Percentiles rank a stretch among this genome's conserved stretches.
Conservation (phyloP, 2,797 vertebrate genomes). For the Pagetopsis macropterus region DNA sequence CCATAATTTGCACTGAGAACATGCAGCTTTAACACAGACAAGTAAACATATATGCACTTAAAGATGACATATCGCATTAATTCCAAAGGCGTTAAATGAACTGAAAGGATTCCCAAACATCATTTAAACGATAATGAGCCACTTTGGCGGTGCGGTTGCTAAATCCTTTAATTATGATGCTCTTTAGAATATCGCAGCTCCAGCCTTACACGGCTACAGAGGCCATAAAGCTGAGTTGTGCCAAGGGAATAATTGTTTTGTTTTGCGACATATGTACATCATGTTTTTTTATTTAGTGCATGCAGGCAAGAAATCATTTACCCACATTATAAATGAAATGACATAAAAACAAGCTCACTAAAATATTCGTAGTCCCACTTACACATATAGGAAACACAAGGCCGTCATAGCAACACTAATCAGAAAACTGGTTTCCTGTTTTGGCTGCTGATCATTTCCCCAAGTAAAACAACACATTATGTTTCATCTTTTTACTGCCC, state of each 20-base stretch:
- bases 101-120: constrained; percentile 46
- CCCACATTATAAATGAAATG: too few relatives aligned
- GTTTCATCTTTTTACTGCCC: constrained; percentile 22
- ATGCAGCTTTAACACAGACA: constrained; percentile 5
- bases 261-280: not conserved
- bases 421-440: constrained; percentile 27
- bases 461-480: constrained; percentile 13
- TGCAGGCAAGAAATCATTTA: too few relatives aligned
- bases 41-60: constrained; percentile 38
- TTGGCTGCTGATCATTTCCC: not conserved
- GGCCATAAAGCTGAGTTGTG: not conserved
- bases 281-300: too few relatives aligned
- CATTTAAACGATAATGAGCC: constrained; percentile 65
- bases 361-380: not conserved
- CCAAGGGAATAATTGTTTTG: not conserved
- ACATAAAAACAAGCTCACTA: too few relatives aligned
- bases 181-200: too few relatives aligned
- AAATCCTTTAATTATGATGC: too few relatives aligned
- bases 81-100: constrained; percentile 42
- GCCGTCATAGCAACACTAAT: not conserved
- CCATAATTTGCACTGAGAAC: constrained; percentile 9
- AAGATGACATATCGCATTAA: not conserved
- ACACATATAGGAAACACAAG: not conserved
- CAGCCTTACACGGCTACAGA: not conserved
- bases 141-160: constrained; percentile 6